Conservation (phyloP, 2,797 vertebrate genomes). For the Sphenodon punctatus region DNA sequence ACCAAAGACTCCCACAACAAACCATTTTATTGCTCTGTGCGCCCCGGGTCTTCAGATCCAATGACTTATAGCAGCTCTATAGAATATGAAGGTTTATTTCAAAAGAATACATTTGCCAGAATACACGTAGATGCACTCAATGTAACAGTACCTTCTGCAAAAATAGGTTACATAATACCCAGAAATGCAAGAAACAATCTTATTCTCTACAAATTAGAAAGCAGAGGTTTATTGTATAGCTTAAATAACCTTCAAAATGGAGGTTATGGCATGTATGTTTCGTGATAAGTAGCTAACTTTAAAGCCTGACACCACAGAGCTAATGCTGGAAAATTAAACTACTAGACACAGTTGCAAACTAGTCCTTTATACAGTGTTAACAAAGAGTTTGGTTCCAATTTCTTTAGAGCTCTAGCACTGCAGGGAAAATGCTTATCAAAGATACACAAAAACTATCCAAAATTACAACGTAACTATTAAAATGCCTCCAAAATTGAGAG, state of each 20-base stretch:
- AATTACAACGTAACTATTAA: conserved; percentile 81
- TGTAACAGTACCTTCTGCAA: conserved; percentile 84
- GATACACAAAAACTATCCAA: conserved; percentile 76
- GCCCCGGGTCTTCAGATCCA: conserved; percentile 50
- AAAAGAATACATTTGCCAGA: conserved; percentile 81
- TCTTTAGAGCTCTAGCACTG: conserved; percentile 63
- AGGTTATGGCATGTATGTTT: conserved; percentile 57
- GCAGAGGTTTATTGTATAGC: conserved; percentile 62
- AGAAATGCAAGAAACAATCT: conserved; percentile 77
- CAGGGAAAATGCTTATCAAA: conserved; percentile 66
- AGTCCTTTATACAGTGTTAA: conserved; percentile 51
- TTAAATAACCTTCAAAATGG: conserved; percentile 70
- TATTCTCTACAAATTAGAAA: conserved; percentile 77
- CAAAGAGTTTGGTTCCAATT: conserved; percentile 64
- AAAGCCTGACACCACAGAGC: conserved; percentile 69
- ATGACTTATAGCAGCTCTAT: conserved; percentile 74
- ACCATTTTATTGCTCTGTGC: neutral
- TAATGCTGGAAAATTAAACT: conserved; percentile 69
- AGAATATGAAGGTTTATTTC: conserved; percentile 84
- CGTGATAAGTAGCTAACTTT: conserved; percentile 66
- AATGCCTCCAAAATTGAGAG: conserved; percentile 79
- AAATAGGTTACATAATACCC: conserved; percentile 84
- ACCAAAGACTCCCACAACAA: neutral
- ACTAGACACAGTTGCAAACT: conserved; percentile 67
- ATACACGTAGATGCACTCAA: conserved; percentile 81